Percentiles rank a stretch among this genome's conserved stretches.
phyloP scores from a whole-genome alignment of 1,140 invertebrate species.

The Drosophila lowei region DNA sequence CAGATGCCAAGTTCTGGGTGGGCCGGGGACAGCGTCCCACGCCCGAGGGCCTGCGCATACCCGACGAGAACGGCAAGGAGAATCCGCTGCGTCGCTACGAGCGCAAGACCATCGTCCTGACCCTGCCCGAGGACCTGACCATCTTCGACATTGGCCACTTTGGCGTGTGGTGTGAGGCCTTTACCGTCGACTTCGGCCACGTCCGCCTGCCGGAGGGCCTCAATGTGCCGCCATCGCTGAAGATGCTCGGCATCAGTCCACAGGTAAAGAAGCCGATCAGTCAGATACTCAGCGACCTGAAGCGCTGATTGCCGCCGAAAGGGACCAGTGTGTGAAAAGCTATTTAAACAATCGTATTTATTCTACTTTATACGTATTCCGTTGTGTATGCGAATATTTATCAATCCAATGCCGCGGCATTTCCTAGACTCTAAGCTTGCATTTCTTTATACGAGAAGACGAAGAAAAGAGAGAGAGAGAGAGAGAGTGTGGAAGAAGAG shows the following conservation, averaged over 20 bases:
- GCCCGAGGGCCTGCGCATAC: conserved; percentile 90
- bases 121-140: conserved; percentile 90
- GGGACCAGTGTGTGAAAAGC: conserved; percentile 31
- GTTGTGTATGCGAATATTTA: conserved; percentile 55
- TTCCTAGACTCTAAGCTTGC: conserved; percentile 66
- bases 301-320: conserved; percentile 50
- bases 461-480: neutral
- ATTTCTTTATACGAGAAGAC: conserved; percentile 28
- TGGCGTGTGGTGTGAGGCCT: conserved; percentile 94
- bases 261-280: conserved; percentile 88
- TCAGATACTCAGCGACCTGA: conserved; percentile 74
- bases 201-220: conserved; percentile 88
- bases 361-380: conserved; percentile 25
- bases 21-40: conserved; percentile 90
- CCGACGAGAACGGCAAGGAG: conserved; percentile 94
- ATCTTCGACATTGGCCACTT: conserved; percentile 93
- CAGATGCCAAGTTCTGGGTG: conserved; percentile 96
- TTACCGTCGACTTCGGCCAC: conserved; percentile 95
- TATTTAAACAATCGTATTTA: conserved; percentile 63
- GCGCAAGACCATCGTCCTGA: conserved; percentile 93
- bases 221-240: conserved; percentile 94
- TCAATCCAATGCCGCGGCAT: conserved; percentile 19
- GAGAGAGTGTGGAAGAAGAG: conserved; percentile 13
- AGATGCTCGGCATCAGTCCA: conserved; percentile 95
- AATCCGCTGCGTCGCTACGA: conserved; percentile 91